Base-by-base conservation (phyloP, 1,140 invertebrate species). In the Centruroides vittatus region DNA sequence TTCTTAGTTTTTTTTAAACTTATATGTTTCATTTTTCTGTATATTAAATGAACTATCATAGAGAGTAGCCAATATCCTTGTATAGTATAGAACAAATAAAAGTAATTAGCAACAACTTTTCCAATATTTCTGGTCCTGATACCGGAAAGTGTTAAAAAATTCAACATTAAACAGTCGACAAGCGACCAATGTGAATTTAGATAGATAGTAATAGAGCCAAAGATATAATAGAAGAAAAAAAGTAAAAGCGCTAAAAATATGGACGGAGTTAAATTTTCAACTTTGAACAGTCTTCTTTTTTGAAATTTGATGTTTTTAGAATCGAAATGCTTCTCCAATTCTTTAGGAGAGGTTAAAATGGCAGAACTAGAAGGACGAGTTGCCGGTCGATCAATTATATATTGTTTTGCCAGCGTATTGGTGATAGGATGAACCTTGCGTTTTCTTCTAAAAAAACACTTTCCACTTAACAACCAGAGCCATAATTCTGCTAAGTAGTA, bases 11-110 rank as follows among this genome's bases (percentile, higher is more conserved):
- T 41, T 8, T 41, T 41, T 41, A 41, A 8, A 8, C 41, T 41
- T 0, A 5, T 41, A 6, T 41, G 41, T 8, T 41, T 41, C 8
- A 41, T 6, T 41, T 41, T 41, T 51, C 34, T 62, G 48, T 47
- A 59, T 12, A 62, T 41, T 6, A 59, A 49, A 47, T 62, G 41
- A 6, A 59, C 46, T 55, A 59, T 23, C 61, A 62, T 62, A 3
- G 58, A 59, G 5, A 62, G 9, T 12, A 59, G 48, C n/a, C 58
- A 53, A n/a, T 59, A 59, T 46, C 61, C 61, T 3, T 56, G 11
- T 4, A 59, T 6, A 8, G 55, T 35, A 46, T 46, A 62, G 0
- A 48, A 10, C 47, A 51, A 35, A 48, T 58, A 59, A 0, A 5
- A 55, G 13, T 55, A 3, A 12, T 62, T 55, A 6, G 50, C 47